Evolutionary conservation across 2,888 invertebrate species (phyloP), one percentile per base, ranked within the genome.

Genomic region (Eueremaeus valkanovi): DNA sequence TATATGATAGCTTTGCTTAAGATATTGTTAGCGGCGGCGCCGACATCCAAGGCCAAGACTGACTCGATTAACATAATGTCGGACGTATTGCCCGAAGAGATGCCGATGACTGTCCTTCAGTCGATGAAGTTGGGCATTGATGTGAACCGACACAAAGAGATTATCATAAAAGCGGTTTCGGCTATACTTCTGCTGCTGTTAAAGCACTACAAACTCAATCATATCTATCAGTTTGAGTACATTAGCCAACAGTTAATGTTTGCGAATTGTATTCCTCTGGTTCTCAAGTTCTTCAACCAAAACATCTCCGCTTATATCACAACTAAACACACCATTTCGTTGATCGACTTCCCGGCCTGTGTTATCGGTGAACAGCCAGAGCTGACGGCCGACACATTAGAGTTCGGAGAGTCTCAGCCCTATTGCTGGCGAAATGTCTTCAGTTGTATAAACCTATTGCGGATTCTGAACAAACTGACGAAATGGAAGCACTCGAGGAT

Each of bases 401-500:
- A 80, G 42, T 33, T 75, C 31, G 33, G 33, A n/a, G 58, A 66
- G n/a, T 42, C 61, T 0, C 89, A 92, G 79, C 89, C 90, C 68
- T 97, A 91, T 84, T 95, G 96, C 66, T 99, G 98, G 99, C 88
- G 98, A 79, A 99, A 99, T 86, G 90, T 99, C 74, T 99, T 96
- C 85, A 94, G 96, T 3, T 96, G 97, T 82, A 95, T 99, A 77
- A 99, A 99, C 86, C 85, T 99, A 73, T 85, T 99, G 78, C 88
- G 99, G 80, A 93, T 99, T 80, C 87, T 99, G 74, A 99, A 99
- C 84, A 99, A 99, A 85, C 86, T 99, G 76, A 98, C 97, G 58
- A 99, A 99, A 85, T 97, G 98, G 95, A 99, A 99, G 83, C 97
- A 98, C 84, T 97, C 98, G n/a, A 89, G 99, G 79, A 94, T 95